Conservation (phyloP, 2,888 invertebrate genomes). For the Apotomis betuletana region DNA sequence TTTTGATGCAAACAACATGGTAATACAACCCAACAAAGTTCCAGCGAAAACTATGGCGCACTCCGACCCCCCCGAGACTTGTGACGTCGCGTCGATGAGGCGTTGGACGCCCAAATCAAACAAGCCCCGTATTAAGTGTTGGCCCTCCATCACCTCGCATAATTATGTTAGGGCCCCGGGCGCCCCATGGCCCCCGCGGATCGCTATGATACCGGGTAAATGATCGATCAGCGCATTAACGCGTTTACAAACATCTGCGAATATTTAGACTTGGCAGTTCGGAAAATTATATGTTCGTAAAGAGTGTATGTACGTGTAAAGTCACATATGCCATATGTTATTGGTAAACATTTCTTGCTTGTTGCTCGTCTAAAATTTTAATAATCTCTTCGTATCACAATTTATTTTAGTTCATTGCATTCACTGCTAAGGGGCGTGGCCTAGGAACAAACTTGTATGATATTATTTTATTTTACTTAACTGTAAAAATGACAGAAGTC, state of each 20-base stretch:
- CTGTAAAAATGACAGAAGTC: too few relatives aligned
- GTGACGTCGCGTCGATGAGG: background rate
- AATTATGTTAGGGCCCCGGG: constrained; percentile 20
- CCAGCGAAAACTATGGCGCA: background rate
- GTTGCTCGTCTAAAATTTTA: too few relatives aligned
- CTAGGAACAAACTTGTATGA: too few relatives aligned
- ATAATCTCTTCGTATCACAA: too few relatives aligned
- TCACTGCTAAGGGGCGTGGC: too few relatives aligned
- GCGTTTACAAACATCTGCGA: constrained; percentile 17
- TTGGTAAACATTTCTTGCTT: too few relatives aligned
- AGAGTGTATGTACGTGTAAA: too few relatives aligned
- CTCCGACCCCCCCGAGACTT: background rate
- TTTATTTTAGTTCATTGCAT: too few relatives aligned
- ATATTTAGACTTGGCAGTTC: background rate
- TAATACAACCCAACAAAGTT: background rate
- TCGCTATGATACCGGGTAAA: constrained; percentile 13
- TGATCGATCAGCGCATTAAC: constrained; percentile 13
- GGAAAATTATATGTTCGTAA: too few relatives aligned
- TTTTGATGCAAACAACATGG: too few relatives aligned
- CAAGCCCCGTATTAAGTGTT: constrained; percentile 4
- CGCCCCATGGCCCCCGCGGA: background rate
- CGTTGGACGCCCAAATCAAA: constrained; percentile 4
- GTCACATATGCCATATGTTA: too few relatives aligned
- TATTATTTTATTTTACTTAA: too few relatives aligned
- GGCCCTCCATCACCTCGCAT: constrained; percentile 20